These are phyloP conservation scores for Steatornis caripensis DNA, from an alignment of 2,113 vertebrate species.

Conservation along the genomic window DNA sequence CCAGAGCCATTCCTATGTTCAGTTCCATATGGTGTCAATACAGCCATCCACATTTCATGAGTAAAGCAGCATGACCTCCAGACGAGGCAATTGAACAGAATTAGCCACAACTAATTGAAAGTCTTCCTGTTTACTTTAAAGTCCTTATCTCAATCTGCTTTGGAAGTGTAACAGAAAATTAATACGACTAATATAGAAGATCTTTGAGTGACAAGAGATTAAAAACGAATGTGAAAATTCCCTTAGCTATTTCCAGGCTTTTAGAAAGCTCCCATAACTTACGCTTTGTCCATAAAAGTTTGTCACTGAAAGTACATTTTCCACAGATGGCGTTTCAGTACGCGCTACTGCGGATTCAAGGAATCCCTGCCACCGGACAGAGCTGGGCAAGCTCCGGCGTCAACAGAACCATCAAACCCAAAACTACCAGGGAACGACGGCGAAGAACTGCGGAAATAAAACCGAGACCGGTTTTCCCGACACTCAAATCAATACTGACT, in stretches of 20 bases:
- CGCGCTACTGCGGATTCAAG: accelerated
- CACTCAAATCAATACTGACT: accelerated
- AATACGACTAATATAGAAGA: conserved; percentile 44
- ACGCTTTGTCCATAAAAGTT: background rate
- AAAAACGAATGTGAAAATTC: conserved; percentile 13
- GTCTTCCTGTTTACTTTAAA: conserved; percentile 77
- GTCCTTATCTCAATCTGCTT: conserved; percentile 69
- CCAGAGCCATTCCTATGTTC: conserved; percentile 18
- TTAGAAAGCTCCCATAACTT: background rate
- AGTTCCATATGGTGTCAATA: conserved; percentile 74
- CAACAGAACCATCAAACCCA: background rate
- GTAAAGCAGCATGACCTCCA: conserved; percentile 72
- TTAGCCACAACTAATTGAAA: conserved; percentile 85
- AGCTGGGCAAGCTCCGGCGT: background rate
- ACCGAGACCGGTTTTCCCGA: background rate
- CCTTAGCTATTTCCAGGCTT: background rate
- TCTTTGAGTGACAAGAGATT: conserved; percentile 13
- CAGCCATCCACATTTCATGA: conserved; percentile 67
- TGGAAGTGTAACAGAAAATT: conserved; percentile 64
- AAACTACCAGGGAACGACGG: accelerated
- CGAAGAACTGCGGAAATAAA: background rate
- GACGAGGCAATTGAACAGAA: conserved; percentile 78
- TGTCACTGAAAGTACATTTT: background rate
- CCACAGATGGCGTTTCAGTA: background rate
- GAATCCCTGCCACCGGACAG: background rate